These are phyloP conservation scores for Salvelinus sp. DNA, from an alignment of 2,113 vertebrate genomes.

Conservation along the genomic window DNA sequence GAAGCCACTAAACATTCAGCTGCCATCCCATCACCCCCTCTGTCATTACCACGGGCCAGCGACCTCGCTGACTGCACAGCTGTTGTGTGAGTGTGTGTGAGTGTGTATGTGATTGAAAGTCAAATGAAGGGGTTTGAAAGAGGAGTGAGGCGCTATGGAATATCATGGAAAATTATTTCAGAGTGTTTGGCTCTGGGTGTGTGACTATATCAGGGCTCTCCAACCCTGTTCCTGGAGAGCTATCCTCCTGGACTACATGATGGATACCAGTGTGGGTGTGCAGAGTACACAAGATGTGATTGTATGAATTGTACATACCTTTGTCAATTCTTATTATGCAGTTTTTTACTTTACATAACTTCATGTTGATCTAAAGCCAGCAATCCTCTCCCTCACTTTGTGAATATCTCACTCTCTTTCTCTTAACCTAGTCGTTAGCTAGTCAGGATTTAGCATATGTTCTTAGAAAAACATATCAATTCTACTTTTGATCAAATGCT, in stretches of 20 bases:
- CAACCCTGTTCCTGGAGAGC: too few species aligned
- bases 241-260: too few species aligned
- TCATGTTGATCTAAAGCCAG: too few species aligned
- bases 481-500: neutral
- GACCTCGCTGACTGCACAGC: slow-evolving; percentile 54
- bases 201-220: neutral
- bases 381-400: too few species aligned
- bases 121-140: slow-evolving; percentile 13
- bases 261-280: too few species aligned
- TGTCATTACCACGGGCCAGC: slow-evolving; percentile 62
- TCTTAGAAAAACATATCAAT: too few species aligned
- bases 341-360: too few species aligned
- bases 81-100: slow-evolving; percentile 29
- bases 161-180: neutral
- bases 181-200: neutral
- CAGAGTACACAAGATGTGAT: neutral
- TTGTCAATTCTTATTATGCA: neutral
- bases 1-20: slow-evolving; percentile 52
- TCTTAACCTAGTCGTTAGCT: too few species aligned
- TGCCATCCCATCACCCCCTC: slow-evolving; percentile 50
- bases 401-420: too few species aligned
- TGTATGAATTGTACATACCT: neutral
- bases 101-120: slow-evolving; percentile 1
- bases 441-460: too few species aligned
- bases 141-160: neutral